Evolutionary conservation across 1,140 invertebrate species (phyloP).

Genomic region (Bombus pyrosoma): DNA sequence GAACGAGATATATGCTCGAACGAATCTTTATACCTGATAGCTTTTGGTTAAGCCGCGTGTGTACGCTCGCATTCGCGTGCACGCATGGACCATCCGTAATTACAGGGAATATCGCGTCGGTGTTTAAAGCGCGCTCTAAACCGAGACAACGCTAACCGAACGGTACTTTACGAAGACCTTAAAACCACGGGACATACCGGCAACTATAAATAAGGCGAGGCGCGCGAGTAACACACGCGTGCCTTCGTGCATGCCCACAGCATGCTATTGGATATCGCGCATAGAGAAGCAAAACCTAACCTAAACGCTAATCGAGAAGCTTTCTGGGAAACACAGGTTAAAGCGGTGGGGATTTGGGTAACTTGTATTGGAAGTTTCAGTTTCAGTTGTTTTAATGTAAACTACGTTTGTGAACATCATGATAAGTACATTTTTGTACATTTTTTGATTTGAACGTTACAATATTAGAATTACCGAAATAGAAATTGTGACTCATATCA

Average conservation of each 20-base stretch:
- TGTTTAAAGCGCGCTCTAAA: background rate
- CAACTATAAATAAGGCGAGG: constrained; percentile 49
- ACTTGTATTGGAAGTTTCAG: too few relatives aligned
- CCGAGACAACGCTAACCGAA: background rate
- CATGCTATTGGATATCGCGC: background rate
- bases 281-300: background rate
- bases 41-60: background rate
- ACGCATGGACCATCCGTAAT: background rate
- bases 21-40: constrained; percentile 8
- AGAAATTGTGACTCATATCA: too few relatives aligned
- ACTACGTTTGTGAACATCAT: too few relatives aligned
- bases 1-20: constrained; percentile 22
- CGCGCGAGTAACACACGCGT: background rate
- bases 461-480: too few relatives aligned
- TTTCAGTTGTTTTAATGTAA: too few relatives aligned
- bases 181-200: constrained; percentile 36
- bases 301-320: constrained; percentile 32
- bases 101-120: background rate
- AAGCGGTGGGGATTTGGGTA: too few relatives aligned
- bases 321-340: too few relatives aligned
- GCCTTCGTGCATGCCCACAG: background rate
- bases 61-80: background rate
- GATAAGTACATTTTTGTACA: too few relatives aligned
- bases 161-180: constrained; percentile 26
- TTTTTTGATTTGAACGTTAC: too few relatives aligned